phyloP scores from a whole-genome alignment of 1,140 invertebrate species.

The Oedothorax gibbosus region DNA sequence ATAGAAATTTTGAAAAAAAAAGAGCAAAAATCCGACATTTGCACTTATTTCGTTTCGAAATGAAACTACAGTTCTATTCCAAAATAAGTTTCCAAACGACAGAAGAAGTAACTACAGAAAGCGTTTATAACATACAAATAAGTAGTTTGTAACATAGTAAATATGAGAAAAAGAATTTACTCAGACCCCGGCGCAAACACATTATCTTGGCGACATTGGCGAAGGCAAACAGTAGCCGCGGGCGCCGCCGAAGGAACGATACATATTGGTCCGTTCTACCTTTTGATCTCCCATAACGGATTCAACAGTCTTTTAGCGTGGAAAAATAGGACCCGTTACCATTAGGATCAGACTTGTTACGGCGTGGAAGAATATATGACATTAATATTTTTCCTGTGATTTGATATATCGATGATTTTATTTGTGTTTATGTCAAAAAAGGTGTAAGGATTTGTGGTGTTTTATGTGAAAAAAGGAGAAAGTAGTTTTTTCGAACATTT shows the following conservation, averaged over 20 bases:
- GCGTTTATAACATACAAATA: no score
- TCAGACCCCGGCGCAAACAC: background rate
- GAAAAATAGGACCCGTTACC: slow-evolving; percentile 15
- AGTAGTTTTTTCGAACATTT: slow-evolving; percentile 6
- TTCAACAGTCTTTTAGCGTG: slow-evolving; percentile 31
- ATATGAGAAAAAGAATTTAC: background rate
- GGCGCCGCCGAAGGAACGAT: slow-evolving; percentile 21
- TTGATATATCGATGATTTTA: background rate
- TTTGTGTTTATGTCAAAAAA: background rate
- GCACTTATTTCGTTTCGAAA: no score
- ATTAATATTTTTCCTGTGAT: background rate
- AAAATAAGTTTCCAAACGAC: no score
- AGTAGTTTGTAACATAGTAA: background rate
- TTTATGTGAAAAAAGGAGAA: slow-evolving; percentile 26
- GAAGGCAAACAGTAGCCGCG: slow-evolving; percentile 13
- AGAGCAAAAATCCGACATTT: no score
- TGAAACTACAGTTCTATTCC: no score
- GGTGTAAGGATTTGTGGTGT: background rate
- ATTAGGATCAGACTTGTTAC: background rate
- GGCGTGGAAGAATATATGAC: background rate
- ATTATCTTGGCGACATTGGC: slow-evolving; percentile 29
- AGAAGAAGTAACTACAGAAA: no score
- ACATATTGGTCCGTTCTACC: slow-evolving; percentile 25
- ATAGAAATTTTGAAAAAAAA: no score
- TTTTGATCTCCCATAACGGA: slow-evolving; percentile 26